phyloP scores from a whole-genome alignment of 2,113 vertebrate species.

The Seriola quinqueradiata region DNA sequence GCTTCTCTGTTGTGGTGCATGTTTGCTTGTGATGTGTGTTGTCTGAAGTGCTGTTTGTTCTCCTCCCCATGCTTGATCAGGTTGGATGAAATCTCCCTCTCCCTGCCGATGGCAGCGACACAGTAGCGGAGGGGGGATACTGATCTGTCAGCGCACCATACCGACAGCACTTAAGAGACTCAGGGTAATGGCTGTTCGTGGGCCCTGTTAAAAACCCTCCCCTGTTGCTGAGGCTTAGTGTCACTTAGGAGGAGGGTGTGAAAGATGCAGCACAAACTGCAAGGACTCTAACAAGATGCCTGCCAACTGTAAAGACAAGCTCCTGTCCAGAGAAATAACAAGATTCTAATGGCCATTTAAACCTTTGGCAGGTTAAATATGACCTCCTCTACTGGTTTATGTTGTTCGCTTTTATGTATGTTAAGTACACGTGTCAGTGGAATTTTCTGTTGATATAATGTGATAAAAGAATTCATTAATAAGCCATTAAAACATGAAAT shows the following conservation, averaged over 20 bases:
- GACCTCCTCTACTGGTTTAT: neutral
- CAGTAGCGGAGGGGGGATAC: constrained; percentile 56
- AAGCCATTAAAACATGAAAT: neutral
- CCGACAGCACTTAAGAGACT: constrained; percentile 80
- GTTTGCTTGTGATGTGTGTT: constrained; percentile 65
- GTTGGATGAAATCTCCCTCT: constrained; percentile 67
- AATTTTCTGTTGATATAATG: neutral
- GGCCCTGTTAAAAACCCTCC: constrained; percentile 73
- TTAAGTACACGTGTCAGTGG: neutral
- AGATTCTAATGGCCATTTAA: constrained; percentile 35
- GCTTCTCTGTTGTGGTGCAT: constrained; percentile 46
- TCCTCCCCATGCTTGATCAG: constrained; percentile 73
- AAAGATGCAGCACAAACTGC: constrained; percentile 66
- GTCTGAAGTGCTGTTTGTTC: constrained; percentile 70
- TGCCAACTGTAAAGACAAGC: constrained; percentile 61
- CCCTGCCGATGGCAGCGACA: constrained; percentile 51
- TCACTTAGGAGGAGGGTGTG: constrained; percentile 76
- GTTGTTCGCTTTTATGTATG: neutral
- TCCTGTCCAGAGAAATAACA: constrained; percentile 44
- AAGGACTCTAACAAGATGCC: constrained; percentile 66
- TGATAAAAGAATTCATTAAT: neutral
- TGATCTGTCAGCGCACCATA: constrained; percentile 72
- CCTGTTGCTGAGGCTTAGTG: constrained; percentile 77
- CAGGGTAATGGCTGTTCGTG: constrained; percentile 73
- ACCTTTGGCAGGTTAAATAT: constrained; percentile 28